These are phyloP conservation scores for Larimichthys polyactis DNA, from an alignment of 2,113 vertebrate species.

Conservation along the genomic window DNA sequence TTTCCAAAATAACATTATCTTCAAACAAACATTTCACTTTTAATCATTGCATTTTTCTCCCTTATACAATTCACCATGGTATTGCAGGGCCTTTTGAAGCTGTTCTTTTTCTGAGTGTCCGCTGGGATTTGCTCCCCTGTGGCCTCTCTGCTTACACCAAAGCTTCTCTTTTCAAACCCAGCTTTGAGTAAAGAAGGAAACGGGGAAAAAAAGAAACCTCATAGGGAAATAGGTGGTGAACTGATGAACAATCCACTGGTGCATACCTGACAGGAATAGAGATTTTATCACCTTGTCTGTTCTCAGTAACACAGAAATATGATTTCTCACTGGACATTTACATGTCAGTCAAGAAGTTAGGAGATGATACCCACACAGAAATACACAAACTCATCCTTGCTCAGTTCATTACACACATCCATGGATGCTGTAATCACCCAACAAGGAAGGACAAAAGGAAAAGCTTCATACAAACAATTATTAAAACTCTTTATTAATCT, in stretches of 20 bases:
- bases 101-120: slow-evolving; percentile 80
- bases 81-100: slow-evolving; percentile 84
- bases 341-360: slow-evolving; percentile 76
- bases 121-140: slow-evolving; percentile 81
- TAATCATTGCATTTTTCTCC: slow-evolving; percentile 84
- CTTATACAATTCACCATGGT: slow-evolving; percentile 79
- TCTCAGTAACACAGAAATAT: slow-evolving; percentile 64
- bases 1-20: slow-evolving; percentile 87
- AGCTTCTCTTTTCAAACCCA: slow-evolving; percentile 84
- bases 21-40: slow-evolving; percentile 89
- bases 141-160: slow-evolving; percentile 85
- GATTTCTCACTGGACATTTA: slow-evolving; percentile 76
- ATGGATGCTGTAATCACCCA: background rate
- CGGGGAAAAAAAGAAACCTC: slow-evolving; percentile 68
- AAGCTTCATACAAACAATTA: background rate
- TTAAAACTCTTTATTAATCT: background rate
- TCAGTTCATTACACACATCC: slow-evolving; percentile 24
- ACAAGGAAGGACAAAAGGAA: background rate
- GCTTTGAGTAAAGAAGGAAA: slow-evolving; percentile 80
- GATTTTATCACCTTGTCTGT: slow-evolving; percentile 77
- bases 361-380: slow-evolving; percentile 32
- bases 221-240: slow-evolving; percentile 83
- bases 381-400: background rate
- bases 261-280: slow-evolving; percentile 84
- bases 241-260: slow-evolving; percentile 82